Evolutionary conservation across 2,113 vertebrate genomes (phyloP), one percentile per base, ranked within the genome.

Genomic region (Phyllostomus discolor): DNA sequence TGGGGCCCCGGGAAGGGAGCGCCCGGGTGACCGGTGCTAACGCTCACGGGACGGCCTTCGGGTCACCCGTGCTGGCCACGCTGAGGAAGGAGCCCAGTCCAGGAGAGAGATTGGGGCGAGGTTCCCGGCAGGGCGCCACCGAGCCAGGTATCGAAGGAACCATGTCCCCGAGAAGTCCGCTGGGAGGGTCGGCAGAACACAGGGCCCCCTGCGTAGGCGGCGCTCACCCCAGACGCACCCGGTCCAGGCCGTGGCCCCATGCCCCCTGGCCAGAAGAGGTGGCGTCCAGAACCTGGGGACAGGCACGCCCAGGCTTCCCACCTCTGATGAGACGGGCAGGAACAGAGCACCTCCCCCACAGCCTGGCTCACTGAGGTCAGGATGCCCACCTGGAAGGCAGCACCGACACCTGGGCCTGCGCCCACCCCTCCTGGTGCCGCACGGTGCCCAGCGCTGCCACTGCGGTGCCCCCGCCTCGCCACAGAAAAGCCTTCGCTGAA

Each of bases 321-420:
- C 57, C 15, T 62, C 59, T 62, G 59, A 28, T 28, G 59, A 62
- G 59, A 28, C 24, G 1, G 26, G 59, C 26, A 9, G 69, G 22
- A 54, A 67, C 10, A 0, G 19, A n/a, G 48, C 0, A 6, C 0
- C 8, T 22, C 26, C 16, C 12, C 14, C 0, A 41, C 10, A 14
- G 0, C 16, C 35, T 54, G 16, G 59, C 33, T 14, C 17, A 19
- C 16, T 19, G 52, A 46, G 38, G 70, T 24, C 4, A 83, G 54
- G 16, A 24, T 0, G 3, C 17, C 33, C 33, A 16, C 41, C 59
- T 10, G 46, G 10, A 43, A 43, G 22, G 54, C 20, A 26, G 26
- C 20, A 48, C 7, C 0, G n/a, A 14, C 1, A 8, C 46, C 24
- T 6, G 41, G 50, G 41, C 26, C 31, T 7, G 1, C 5, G 20